Evolutionary conservation across 1,140 invertebrate species (phyloP).

Genomic region (Macrosteles quadrilineatus): DNA sequence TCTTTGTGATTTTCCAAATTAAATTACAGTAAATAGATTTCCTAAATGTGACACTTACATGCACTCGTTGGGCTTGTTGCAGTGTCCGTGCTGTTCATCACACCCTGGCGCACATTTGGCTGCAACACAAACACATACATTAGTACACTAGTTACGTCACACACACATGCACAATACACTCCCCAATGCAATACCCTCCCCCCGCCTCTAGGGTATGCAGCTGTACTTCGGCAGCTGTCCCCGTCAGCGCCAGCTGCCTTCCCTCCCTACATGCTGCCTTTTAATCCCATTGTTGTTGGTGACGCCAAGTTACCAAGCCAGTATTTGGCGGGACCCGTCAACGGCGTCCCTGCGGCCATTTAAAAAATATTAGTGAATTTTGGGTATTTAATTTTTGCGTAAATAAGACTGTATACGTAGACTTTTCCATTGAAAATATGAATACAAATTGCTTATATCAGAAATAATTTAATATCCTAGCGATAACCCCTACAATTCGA

Average conservation of each 20-base stretch:
- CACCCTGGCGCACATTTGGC: constrained; percentile 90
- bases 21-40: neutral
- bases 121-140: constrained; percentile 57
- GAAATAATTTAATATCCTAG: too few relatives aligned
- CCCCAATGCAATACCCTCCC: neutral
- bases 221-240: constrained; percentile 8
- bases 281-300: constrained; percentile 24
- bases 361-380: constrained; percentile 3
- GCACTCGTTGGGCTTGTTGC: constrained; percentile 91
- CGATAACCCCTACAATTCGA: too few relatives aligned
- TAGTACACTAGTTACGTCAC: neutral
- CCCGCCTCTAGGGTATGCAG: neutral
- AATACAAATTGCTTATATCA: too few relatives aligned
- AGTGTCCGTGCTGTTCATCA: constrained; percentile 85
- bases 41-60: constrained; percentile 69
- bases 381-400: too few relatives aligned
- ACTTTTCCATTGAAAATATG: too few relatives aligned
- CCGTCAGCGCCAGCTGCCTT: neutral
- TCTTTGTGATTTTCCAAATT: too few relatives aligned
- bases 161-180: neutral
- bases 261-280: neutral
- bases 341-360: neutral
- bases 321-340: constrained; percentile 7
- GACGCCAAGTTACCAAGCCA: neutral
- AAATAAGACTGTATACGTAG: too few relatives aligned